Percentiles rank a stretch among this genome's conserved stretches.
phyloP scores from a whole-genome alignment of 2,888 invertebrate species.

The Loripinus fragilis region DNA sequence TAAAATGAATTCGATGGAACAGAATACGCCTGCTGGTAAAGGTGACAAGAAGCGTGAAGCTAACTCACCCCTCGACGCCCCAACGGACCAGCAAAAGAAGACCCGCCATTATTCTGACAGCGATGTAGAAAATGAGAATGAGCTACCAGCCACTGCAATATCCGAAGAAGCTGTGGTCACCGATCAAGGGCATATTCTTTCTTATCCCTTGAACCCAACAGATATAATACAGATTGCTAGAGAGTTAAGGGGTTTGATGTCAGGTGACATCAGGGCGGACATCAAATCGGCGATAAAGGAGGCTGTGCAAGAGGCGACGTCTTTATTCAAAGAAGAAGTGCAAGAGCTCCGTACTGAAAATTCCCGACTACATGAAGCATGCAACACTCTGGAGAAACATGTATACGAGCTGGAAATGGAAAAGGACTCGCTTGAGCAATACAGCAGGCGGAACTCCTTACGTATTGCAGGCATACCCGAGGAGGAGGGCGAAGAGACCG shows the following conservation, averaged over 20 bases:
- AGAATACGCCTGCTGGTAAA: not conserved
- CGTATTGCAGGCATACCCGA: not conserved
- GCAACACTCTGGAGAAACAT: not conserved
- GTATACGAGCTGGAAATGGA: not conserved
- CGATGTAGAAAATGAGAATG: not conserved
- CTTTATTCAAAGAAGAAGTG: not conserved
- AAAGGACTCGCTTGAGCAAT: not conserved
- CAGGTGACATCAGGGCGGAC: not conserved
- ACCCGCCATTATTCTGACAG: not conserved
- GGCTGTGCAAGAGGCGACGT: not conserved
- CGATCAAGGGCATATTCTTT: not conserved
- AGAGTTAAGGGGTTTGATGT: not conserved
- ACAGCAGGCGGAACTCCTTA: not conserved
- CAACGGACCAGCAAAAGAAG: not conserved
- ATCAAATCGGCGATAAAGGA: not conserved
- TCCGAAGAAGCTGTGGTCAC: not conserved
- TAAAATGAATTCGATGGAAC: not conserved
- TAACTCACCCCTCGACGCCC: not conserved
- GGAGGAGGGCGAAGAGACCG: not conserved
- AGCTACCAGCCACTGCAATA: not conserved
- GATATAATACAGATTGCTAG: not conserved
- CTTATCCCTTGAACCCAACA: not conserved
- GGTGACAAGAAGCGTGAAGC: not conserved
- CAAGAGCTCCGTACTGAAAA: not conserved
- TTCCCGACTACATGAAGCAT: not conserved